phyloP scores from a whole-genome alignment of 2,113 vertebrate genomes.

The Anhinga rufa region DNA sequence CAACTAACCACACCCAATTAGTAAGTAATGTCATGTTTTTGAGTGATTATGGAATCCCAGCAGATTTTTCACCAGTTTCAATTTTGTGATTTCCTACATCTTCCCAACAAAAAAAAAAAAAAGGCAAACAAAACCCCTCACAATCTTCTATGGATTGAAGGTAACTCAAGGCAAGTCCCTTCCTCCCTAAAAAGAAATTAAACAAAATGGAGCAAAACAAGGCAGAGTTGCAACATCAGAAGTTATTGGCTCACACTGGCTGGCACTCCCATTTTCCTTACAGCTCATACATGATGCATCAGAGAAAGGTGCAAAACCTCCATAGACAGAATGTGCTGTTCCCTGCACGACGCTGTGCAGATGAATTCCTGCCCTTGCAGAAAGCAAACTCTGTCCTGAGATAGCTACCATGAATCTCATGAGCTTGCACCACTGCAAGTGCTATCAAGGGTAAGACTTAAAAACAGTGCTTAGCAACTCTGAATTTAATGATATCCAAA shows the following conservation, averaged over 20 bases:
- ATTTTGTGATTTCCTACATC: background rate
- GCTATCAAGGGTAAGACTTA: background rate
- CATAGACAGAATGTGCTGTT: background rate
- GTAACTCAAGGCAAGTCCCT: background rate
- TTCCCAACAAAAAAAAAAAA: background rate
- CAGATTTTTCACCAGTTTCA: background rate
- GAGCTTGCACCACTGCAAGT: background rate
- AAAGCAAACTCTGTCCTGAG: background rate
- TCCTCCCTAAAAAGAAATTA: background rate
- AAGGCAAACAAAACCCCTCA: background rate
- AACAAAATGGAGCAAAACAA: conserved; percentile 4
- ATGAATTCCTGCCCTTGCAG: background rate
- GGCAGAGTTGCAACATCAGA: conserved; percentile 33
- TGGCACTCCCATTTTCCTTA: background rate
- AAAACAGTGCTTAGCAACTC: background rate
- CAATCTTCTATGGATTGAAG: background rate
- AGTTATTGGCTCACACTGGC: background rate
- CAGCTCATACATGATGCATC: background rate
- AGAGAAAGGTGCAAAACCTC: background rate
- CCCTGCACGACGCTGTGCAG: background rate
- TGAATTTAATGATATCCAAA: background rate
- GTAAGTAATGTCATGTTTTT: conserved; percentile 5
- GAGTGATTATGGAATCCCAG: background rate
- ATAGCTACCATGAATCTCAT: background rate
- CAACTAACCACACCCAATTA: conserved; percentile 57